Evolutionary conservation across 2,113 vertebrate genomes (phyloP).

Genomic region (Psophia crepitans): DNA sequence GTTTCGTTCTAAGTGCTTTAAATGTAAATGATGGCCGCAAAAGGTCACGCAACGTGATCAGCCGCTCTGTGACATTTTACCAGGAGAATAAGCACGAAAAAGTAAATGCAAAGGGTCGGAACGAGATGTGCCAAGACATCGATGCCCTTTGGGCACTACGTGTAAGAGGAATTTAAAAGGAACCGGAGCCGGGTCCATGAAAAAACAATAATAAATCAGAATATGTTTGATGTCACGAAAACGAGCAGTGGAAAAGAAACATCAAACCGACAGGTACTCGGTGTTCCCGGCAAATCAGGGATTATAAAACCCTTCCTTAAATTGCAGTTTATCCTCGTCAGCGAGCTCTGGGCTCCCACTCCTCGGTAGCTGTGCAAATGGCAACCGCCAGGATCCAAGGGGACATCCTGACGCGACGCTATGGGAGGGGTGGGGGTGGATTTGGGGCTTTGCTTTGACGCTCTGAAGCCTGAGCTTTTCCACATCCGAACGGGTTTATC

Average conservation of each 20-base stretch:
- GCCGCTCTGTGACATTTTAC: neutral
- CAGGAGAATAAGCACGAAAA: neutral
- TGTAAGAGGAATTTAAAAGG: neutral
- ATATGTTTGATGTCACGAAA: neutral
- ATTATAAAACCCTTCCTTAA: neutral
- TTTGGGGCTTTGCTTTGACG: neutral
- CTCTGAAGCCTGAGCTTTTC: neutral
- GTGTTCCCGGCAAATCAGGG: neutral
- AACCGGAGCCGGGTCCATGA: neutral
- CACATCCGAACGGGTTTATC: fast-evolving
- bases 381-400: neutral
- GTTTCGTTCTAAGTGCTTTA: neutral
- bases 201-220: neutral
- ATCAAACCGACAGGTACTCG: neutral
- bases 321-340: neutral
- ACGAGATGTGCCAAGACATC: neutral
- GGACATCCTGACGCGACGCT: neutral
- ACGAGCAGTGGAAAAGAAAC: neutral
- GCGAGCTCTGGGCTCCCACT: neutral
- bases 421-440: too few species aligned
- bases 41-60: neutral
- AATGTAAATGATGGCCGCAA: neutral
- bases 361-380: too few species aligned
- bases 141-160: neutral
- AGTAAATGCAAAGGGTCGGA: neutral